Evolutionary conservation across 2,797 vertebrate species (phyloP), one percentile per base, ranked within the genome.

Genomic region (Heteromormyrus szaboi): DNA sequence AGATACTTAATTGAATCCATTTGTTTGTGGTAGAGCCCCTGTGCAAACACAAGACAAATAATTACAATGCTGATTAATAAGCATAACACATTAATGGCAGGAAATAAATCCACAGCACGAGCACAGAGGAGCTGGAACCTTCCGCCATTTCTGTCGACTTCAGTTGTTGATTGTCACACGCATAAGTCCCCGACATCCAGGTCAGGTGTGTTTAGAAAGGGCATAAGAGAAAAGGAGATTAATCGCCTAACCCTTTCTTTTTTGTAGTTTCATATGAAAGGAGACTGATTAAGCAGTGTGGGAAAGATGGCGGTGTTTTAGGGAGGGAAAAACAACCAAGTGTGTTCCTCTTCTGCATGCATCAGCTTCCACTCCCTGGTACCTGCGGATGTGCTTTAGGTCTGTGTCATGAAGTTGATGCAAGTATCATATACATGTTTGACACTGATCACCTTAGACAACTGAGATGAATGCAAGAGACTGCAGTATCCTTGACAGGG

Each of bases 1-100:
- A 87, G 90, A 91, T 88, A 91, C 93, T 94, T 95, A 96, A 95
- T 94, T 94, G 94, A 93, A 92, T 95, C 92, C 88, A 89, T 93
- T 94, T 95, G 93, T 95, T 95, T 95, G 93, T 91, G 89, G 90
- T 92, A 90, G 88, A 93, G 93, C 93, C 93, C 93, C 94, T 96
- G 94, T 93, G 90, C 91, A 94, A 95, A 95, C 93, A 94, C 92
- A 94, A 93, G 92, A 93, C 93, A 95, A 95, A 94, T 93, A 95
- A 94, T 95, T 95, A 95, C 90, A 92, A 92, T 90, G 91, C 88
- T 94, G 93, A 95, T 95, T 95, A 95, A 95, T 94, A 95, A 92
- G 88, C 90, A 90, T 92, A 92, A 92, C 91, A 92, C 93, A 93
- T 94, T 93, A 94, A 92, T 89, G 89, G 92, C 88, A 92, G 72